Conservation (phyloP, 2,113 vertebrate species). For the Myotis yumanensis region DNA sequence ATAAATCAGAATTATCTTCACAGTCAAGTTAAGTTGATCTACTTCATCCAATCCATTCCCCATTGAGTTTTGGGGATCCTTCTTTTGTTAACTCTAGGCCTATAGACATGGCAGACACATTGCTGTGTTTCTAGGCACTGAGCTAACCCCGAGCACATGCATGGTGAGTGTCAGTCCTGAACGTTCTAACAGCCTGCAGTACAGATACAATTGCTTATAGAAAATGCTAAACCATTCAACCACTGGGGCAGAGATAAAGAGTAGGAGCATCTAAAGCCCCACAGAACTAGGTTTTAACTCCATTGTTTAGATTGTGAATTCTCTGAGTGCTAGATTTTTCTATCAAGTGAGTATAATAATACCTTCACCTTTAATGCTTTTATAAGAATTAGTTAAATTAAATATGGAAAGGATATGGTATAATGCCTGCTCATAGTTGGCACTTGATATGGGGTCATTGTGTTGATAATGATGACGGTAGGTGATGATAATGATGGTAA, state of each 20-base stretch:
- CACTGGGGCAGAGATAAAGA: neutral
- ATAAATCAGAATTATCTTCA: neutral
- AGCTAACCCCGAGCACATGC: neutral
- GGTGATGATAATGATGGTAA: neutral
- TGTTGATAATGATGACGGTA: neutral
- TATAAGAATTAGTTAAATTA: conserved; percentile 30
- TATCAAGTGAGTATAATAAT: neutral
- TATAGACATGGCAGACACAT: neutral
- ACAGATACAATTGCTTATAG: neutral
- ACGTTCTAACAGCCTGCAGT: neutral
- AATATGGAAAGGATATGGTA: neutral
- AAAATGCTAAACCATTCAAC: neutral
- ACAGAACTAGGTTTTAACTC: neutral
- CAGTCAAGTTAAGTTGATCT: neutral
- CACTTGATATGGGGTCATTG: neutral
- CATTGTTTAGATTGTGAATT: neutral
- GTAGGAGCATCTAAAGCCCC: neutral
- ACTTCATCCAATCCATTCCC: neutral
- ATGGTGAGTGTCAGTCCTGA: neutral
- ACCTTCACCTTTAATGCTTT: neutral
- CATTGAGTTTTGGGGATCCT: neutral
- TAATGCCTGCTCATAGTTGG: neutral
- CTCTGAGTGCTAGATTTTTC: neutral
- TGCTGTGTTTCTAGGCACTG: neutral
- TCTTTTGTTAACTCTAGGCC: neutral